Base-by-base conservation (phyloP, 2,888 invertebrate genomes). In the Exocentrus adspersus region DNA sequence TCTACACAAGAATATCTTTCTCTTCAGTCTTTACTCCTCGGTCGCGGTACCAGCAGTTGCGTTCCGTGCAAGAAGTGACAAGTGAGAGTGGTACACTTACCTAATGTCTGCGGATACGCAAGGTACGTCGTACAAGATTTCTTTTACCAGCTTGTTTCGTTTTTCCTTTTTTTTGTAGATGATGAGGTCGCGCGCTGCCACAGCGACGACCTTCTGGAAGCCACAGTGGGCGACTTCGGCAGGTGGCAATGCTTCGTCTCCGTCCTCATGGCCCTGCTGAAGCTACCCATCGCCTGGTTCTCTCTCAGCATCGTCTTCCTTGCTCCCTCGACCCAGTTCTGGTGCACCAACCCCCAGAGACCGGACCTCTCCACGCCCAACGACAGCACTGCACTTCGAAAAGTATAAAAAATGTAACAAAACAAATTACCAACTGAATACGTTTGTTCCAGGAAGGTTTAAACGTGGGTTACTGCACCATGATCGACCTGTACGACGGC, bases 251-350 rank as follows among this genome's bases (percentile, higher is more conserved):
- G 85, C 12, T 75, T 79, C 62, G 85, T 87, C 67, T 85, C 86
- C 60, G 37, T 86, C 28, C 75, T 86, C 21, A 86, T 88, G 86
- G 83, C 87, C 1, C 72, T 88, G 32, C 72, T 88, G 30, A 88
- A 88, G 74, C 78, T 88, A 43, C 87, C 88, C 0, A 84, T 85
- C 16, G 87, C 87, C 30, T 89, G 88, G 88, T 87, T 87, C 75
- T 88, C 88, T 76, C 78, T 89, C 56, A 87, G 87, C 64, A 88
- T 88, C 61, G 84, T 89, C 64, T 88, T 88, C 73, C 81, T 89
- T 76, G 88, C 88, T 10, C 88, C 88, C 14, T 85, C 85, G 0
- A 86, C 87, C 71, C 82, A 86, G 16, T 88, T 87, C 75, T 87
- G 87, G 86, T 89, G 89, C 62, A 74, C 77, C 1, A 82, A 82